These are phyloP conservation scores for Coluber constrictor DNA, from an alignment of 2,797 vertebrate genomes.

Conservation along the genomic window DNA sequence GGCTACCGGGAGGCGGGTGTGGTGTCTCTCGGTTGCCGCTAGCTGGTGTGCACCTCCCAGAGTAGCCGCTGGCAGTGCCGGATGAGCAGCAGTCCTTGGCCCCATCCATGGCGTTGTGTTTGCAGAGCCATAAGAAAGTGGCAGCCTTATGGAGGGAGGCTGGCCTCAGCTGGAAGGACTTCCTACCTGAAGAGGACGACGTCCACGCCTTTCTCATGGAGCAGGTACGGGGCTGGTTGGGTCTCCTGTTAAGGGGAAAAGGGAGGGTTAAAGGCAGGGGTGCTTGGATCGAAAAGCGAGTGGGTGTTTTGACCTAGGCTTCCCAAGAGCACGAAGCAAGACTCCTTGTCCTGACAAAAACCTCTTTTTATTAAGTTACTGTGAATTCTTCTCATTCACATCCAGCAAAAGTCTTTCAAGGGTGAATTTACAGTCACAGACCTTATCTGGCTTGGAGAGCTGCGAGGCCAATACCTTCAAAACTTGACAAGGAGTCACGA, in stretches of 20 bases:
- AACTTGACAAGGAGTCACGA: no score
- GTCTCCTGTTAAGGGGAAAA: not conserved
- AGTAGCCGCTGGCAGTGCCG: not conserved
- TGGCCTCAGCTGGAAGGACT: slow-evolving; percentile 86
- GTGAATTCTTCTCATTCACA: no score
- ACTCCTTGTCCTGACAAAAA: no score
- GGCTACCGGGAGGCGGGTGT: not conserved
- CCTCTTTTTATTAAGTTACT: no score
- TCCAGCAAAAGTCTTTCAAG: no score
- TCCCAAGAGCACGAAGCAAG: no score
- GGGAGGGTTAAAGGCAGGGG: not conserved
- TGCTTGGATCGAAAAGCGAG: not conserved
- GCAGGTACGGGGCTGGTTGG: slow-evolving; percentile 73
- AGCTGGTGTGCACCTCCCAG: not conserved
- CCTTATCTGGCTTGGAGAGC: no score
- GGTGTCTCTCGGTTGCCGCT: not conserved
- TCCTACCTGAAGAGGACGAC: slow-evolving; percentile 87
- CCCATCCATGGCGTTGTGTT: slow-evolving; percentile 43
- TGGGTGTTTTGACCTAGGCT: not conserved
- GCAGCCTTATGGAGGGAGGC: slow-evolving; percentile 91
- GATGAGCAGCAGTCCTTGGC: not conserved
- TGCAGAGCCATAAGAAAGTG: slow-evolving; percentile 97
- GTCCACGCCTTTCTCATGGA: slow-evolving; percentile 87
- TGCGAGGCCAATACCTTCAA: no score
- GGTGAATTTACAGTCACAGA: no score